Evolutionary conservation across 2,888 invertebrate genomes (phyloP).

Genomic region (Invenusta paracnida): DNA sequence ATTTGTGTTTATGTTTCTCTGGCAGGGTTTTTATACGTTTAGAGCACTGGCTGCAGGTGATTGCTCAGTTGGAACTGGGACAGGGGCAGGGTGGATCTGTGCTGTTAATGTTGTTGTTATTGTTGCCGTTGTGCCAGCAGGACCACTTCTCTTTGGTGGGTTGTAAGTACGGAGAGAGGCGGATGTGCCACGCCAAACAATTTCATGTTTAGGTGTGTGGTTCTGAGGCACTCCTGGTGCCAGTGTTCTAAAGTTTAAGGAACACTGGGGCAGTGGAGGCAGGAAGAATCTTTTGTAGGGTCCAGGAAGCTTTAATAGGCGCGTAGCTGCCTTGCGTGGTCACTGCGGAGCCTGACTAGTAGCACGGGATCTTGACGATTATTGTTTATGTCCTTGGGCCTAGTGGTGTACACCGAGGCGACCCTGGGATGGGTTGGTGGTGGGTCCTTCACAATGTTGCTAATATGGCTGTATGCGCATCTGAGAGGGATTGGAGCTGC

Average conservation of each 20-base stretch:
- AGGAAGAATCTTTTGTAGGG: no score
- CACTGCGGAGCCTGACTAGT: background rate
- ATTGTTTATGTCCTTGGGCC: background rate
- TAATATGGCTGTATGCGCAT: background rate
- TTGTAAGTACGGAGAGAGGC: background rate
- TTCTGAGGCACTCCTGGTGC: no score
- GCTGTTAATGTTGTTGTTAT: no score
- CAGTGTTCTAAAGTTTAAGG: no score
- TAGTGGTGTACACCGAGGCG: background rate
- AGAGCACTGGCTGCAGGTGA: no score
- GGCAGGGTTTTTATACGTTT: no score
- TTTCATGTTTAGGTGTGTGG: background rate
- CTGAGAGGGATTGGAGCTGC: background rate
- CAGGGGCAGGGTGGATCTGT: no score
- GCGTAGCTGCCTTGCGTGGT: background rate
- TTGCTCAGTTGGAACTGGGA: no score
- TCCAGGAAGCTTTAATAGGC: background rate
- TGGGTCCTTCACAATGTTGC: background rate
- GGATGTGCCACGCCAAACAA: slow-evolving; percentile 4
- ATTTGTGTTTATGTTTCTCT: no score
- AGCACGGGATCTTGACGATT: background rate
- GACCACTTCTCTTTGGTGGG: slow-evolving; percentile 14
- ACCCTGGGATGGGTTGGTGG: background rate
- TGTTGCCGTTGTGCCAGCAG: background rate
- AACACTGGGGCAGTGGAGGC: background rate